A percentile compares a stretch with the other conserved stretches of the same genome.
Evolutionary conservation across 2,888 invertebrate species (phyloP).

Genomic region (Maniola hyperantus): DNA sequence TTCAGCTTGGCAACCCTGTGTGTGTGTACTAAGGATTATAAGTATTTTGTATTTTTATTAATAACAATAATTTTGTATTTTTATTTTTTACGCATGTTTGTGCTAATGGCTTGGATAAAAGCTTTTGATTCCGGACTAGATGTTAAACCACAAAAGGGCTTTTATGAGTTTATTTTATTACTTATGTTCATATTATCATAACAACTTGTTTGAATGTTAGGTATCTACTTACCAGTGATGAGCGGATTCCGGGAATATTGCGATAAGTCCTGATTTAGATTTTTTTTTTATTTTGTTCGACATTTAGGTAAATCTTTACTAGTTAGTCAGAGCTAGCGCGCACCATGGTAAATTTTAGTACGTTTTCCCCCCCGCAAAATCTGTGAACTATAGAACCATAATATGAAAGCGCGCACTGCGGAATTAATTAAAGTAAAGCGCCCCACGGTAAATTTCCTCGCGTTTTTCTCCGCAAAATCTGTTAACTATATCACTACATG

Average conservation of each 20-base stretch:
- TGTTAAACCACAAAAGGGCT: slow-evolving; percentile 4
- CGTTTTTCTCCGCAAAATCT: too few relatives aligned
- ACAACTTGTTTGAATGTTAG: neutral
- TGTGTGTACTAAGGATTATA: neutral
- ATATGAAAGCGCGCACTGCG: too few relatives aligned
- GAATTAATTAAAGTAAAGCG: too few relatives aligned
- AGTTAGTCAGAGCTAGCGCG: too few relatives aligned
- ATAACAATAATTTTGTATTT: slow-evolving; percentile 1
- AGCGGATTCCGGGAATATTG: slow-evolving; percentile 8
- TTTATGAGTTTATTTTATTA: neutral
- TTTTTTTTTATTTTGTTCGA: neutral
- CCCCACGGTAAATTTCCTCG: too few relatives aligned
- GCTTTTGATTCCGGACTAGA: neutral
- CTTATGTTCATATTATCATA: neutral
- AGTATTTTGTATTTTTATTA: slow-evolving; percentile 4
- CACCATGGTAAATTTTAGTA: too few relatives aligned
- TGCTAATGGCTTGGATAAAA: slow-evolving; percentile 10
- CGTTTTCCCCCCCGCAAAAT: too few relatives aligned
- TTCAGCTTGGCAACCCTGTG: too few relatives aligned
- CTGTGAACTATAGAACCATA: too few relatives aligned
- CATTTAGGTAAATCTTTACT: too few relatives aligned
- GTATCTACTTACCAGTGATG: too few relatives aligned
- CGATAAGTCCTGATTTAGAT: neutral
- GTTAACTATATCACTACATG: too few relatives aligned
- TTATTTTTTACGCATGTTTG: neutral